A percentile compares a stretch with the other conserved stretches of the same genome.
Conservation (phyloP, 2,113 vertebrate species). For the Pungitius pungitius region DNA sequence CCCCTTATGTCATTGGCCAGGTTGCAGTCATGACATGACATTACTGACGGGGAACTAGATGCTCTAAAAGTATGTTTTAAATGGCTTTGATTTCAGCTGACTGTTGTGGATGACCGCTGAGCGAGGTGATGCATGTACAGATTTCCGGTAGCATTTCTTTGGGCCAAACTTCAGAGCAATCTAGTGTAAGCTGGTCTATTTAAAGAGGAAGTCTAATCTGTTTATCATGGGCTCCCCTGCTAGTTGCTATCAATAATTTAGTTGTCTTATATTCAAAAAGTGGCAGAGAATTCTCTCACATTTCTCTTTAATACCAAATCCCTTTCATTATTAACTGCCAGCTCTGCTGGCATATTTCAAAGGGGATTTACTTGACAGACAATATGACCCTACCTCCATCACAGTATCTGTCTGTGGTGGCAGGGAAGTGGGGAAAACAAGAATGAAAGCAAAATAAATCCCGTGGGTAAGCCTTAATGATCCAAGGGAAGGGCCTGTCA, state of each 20-base stretch:
- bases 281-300: constrained; percentile 23
- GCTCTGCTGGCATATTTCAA: constrained; percentile 25
- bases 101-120: background rate
- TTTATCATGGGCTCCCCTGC: constrained; percentile 8
- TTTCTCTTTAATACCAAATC: constrained; percentile 22
- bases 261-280: constrained; percentile 22
- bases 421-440: constrained; percentile 27
- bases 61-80: background rate
- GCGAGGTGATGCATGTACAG: background rate
- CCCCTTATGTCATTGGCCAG: background rate
- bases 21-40: constrained; percentile 15
- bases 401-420: constrained; percentile 18
- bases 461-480: constrained; percentile 38
- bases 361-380: constrained; percentile 46
- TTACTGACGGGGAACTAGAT: background rate
- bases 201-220: constrained; percentile 1
- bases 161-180: background rate
- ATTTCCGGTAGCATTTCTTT: background rate
- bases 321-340: constrained; percentile 26
- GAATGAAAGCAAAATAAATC: background rate
- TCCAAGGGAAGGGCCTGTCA: constrained; percentile 46
- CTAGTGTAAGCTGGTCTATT: background rate
- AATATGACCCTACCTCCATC: constrained; percentile 38
- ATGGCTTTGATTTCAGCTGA: background rate
- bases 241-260: constrained; percentile 3